Conservation (phyloP, 2,113 vertebrate species). For the Capreolus pygargus region DNA sequence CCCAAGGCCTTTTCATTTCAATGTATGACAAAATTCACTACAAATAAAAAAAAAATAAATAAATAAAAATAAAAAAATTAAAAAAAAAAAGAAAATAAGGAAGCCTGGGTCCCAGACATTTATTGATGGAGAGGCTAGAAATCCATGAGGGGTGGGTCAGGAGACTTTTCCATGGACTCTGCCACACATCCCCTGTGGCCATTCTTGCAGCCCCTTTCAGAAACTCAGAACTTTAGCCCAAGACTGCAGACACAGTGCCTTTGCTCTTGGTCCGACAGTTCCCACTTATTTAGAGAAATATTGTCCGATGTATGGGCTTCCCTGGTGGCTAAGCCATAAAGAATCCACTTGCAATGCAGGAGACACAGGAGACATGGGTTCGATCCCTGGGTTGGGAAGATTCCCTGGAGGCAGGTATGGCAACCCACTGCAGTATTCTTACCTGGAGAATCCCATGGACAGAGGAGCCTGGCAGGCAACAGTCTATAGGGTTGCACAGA, state of each 20-base stretch:
- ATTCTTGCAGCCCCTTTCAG: neutral
- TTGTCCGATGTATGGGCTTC: neutral
- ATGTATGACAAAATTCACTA: too few relatives aligned
- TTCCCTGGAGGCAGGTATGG: neutral
- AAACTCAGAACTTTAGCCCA: neutral
- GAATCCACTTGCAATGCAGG: neutral
- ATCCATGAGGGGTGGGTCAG: neutral
- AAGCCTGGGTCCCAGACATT: neutral
- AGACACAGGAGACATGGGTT: neutral
- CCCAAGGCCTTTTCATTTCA: too few relatives aligned
- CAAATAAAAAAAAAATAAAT: too few relatives aligned
- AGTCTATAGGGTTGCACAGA: neutral
- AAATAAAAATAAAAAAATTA: too few relatives aligned
- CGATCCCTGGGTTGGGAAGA: rapidly evolving
- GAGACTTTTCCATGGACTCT: neutral
- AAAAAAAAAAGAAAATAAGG: neutral
- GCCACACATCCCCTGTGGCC: too few relatives aligned
- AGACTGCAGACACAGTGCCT: neutral
- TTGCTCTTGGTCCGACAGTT: neutral
- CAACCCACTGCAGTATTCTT: neutral
- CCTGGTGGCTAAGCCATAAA: neutral
- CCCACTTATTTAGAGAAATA: neutral
- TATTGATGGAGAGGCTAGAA: neutral
- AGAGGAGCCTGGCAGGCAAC: neutral
- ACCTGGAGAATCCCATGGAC: neutral